Percentiles rank a stretch among this genome's conserved stretches.
These are phyloP conservation scores for Dynastes hyllus DNA, from an alignment of 2,888 invertebrate genomes.

Conservation along the genomic window DNA sequence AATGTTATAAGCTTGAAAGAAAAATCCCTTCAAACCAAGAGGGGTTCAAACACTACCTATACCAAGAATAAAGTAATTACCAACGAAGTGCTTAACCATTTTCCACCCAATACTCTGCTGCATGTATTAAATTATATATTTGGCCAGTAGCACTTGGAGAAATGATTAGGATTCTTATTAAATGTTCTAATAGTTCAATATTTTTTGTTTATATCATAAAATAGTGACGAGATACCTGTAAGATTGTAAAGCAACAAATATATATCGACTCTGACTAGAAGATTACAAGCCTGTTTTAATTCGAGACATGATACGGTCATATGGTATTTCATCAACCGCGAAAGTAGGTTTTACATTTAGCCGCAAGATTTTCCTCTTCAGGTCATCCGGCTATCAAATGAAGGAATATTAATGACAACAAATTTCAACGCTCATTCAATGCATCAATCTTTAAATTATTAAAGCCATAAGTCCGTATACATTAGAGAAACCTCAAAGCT, in stretches of 20 bases:
- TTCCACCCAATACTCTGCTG: too few relatives aligned
- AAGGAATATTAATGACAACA: slow-evolving; percentile 19
- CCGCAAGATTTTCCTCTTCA: slow-evolving; percentile 40
- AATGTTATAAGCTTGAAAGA: too few relatives aligned
- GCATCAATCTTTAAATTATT: slow-evolving; percentile 4
- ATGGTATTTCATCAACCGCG: slow-evolving; percentile 26
- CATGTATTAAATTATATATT: too few relatives aligned
- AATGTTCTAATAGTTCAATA: not conserved
- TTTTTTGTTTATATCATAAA: not conserved
- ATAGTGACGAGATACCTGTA: not conserved
- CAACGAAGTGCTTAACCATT: too few relatives aligned
- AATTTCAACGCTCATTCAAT: not conserved
- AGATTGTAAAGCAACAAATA: not conserved
- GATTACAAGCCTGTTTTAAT: slow-evolving; percentile 16
- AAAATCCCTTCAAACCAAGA: too few relatives aligned
- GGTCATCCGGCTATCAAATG: slow-evolving; percentile 39
- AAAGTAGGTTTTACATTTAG: slow-evolving; percentile 36
- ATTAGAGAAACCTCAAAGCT: slow-evolving; percentile 9
- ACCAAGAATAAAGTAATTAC: too few relatives aligned
- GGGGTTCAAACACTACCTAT: too few relatives aligned
- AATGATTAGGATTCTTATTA: too few relatives aligned
- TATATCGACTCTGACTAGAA: not conserved
- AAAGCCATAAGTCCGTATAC: not conserved
- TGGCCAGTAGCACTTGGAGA: too few relatives aligned
- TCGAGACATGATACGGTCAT: slow-evolving; percentile 14